Evolutionary conservation across 2,797 vertebrate species (phyloP), one percentile per base, ranked within the genome.

Genomic region (Catamblyrhynchus diadema): DNA sequence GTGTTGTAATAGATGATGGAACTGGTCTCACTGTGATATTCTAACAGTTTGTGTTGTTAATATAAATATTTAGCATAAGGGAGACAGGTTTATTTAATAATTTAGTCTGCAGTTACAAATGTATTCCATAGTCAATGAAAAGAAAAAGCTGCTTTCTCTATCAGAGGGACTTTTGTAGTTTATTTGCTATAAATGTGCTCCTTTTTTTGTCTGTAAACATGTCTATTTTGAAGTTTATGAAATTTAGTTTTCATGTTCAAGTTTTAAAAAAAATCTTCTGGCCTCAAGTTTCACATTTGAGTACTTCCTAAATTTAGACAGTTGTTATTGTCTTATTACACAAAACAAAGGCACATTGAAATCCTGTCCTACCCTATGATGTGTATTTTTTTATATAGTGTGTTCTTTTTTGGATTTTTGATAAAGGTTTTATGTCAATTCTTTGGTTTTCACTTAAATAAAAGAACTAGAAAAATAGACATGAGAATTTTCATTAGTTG

Each of bases 51-150:
- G 13, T 78, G 27, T 64, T 64, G 53, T 24, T 92, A 78, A 15
- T 88, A 35, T 37, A 93, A 95, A 88, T 89, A 92, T 75, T 86
- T 92, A 54, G n/a, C 51, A 19, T 81, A 81, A 61, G 32, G 32
- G 81, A 70, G 37, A 33, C 39, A 66, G 51, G 39, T 67, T 85
- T 93, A 59, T 32, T 56, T 80, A 66, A 80, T 32, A 48, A 33
- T 59, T 82, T 88, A 75, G 47, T 82, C 56, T 95, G 37, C 59
- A 50, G 15, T 87, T 89, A 53, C 3, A 80, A 66, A 35, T 72
- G 8, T 57, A n/a, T n/a, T 44, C 28, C 16, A 51, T 5, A 53
- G 37, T 57, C n/a, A 50, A 12, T 64, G 39, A 39, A 39, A 67
- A 80, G 33, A 54, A 60, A 75, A 84, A 48, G 2, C 27, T 74